Evolutionary conservation across 2,888 invertebrate genomes (phyloP), one percentile per base, ranked within the genome.

Genomic region (Emmelina monodactyla): DNA sequence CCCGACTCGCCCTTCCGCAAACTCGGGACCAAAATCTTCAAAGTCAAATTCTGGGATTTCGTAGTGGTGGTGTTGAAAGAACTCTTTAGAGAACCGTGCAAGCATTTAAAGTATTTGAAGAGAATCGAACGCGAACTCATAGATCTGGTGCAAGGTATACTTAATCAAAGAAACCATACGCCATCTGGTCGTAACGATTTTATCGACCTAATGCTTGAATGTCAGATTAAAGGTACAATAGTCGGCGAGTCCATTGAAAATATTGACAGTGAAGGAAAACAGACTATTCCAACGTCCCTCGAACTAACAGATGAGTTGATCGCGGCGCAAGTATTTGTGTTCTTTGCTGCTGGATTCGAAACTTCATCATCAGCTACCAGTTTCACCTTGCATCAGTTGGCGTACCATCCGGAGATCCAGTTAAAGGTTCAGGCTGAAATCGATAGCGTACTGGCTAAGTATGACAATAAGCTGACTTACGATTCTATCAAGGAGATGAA

Each of bases 361-460:
- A 55, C 58, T 1, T 58, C 57, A 0, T 62, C 68, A 4, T 54
- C 62, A 1, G 49, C 62, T 2, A 53, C 63, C 11, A 62, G 61
- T 42, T 62, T 55, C 25, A 51, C 57, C 2, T 38, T 63, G 1
- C 63, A 66, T 31, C 47, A 53, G 32, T 45, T 71, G 1, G 67
- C 70, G 1, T 52, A 49, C 16, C 46, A 69, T 39, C 60, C 57
- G 2, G 57, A 62, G 2, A 42, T 53, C 5, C 70, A 69, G 35
- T 42, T 44, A 9, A 54, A 45, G 30, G 50, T 58, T 22, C 57
- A 58, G 34, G 40, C 52, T 12, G 67, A 71, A 47, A 49, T 70
- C 2, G 62, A 59, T 14, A 38, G 42, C 9, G 50, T 60, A 3
- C 36, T 60, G 4, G 19, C 34, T 6, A 50, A 43, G 33, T 40